phyloP scores from a whole-genome alignment of 2,797 vertebrate species.

The Enoplosus armatus region DNA sequence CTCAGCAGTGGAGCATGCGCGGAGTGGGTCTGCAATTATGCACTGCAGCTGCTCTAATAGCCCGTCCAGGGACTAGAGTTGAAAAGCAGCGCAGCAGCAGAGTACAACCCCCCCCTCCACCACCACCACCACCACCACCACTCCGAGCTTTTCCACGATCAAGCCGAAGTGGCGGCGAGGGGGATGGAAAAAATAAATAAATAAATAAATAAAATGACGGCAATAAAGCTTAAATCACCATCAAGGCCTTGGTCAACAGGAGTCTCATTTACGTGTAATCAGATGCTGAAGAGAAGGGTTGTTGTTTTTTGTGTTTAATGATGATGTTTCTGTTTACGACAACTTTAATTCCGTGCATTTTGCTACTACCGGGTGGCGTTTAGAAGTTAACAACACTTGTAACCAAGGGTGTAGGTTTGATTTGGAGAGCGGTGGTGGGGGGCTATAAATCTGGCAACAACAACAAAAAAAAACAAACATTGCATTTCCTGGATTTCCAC shows the following conservation, averaged over 20 bases:
- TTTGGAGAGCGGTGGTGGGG: no score
- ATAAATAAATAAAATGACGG: no score
- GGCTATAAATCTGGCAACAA: no score
- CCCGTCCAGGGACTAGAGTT: slow-evolving; percentile 61
- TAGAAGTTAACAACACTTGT: no score
- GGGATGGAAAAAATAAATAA: slow-evolving; percentile 8
- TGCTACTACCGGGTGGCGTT: no score
- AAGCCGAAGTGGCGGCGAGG: slow-evolving; percentile 3
- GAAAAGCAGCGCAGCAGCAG: slow-evolving; percentile 15
- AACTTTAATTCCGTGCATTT: no score
- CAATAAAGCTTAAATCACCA: slow-evolving; percentile 18
- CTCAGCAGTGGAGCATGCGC: slow-evolving; percentile 26
- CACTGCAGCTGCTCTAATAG: slow-evolving; percentile 59
- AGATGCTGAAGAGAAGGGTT: neutral
- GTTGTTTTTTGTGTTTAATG: no score
- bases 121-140: no score
- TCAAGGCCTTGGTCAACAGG: neutral
- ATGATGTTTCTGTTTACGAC: neutral
- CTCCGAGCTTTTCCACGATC: slow-evolving; percentile 35
- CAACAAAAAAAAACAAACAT: no score
- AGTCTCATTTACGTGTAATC: neutral
- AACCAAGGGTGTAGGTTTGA: no score
- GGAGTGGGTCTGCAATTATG: slow-evolving; percentile 49
- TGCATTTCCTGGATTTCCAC: no score
- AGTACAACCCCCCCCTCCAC: no score